Base-by-base conservation (phyloP, 2,888 invertebrate genomes). In the Enchytraeus crypticus region DNA sequence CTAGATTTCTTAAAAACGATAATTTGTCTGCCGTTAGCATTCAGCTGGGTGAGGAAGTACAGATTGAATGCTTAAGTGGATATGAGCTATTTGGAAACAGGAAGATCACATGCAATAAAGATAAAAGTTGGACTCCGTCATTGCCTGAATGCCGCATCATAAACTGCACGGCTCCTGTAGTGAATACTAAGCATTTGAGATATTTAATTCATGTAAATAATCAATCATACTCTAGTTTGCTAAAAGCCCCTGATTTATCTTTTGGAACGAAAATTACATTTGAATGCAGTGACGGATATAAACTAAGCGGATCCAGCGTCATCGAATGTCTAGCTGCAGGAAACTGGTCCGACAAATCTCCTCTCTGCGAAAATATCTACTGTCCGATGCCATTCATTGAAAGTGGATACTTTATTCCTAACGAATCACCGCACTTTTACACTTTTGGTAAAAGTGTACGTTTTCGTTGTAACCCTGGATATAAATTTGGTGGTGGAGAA, bases 381-480 rank as follows among this genome's bases (percentile, higher is more conserved):
- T 66, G 66, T 26, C 46, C 61, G 4, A 2, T 23, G 4, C 66
- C 65, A 2, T 34, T 51, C 38, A 29, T 67, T n/a, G 32, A 53
- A n/a, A 59, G 64, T 47, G 66, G 66, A 5, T 38, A 33, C 26
- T 30, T 60, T 32, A 45, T 53, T 32, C 26, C 53, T 5, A 33
- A 27, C 8, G 14, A 23, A 8, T 23, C 21, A 11, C 26, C 2
- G n/a, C 27, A 51, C 2, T n/a, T 5, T 32, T 63, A 57, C 55
- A 38, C 45, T 3, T 66, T 57, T 53, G 63, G 65, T 5, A 60
- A 66, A 38, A 66, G 59, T 32, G 33, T 67, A 27, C 23, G 57
- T 2, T 61, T 67, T 26, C 34, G 27, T n/a, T 67, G 67, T 51
- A 47, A 64, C 11, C 57, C 55, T 30, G 67, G 67, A 1, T 67